Evolutionary conservation across 1,140 invertebrate species (phyloP).

Genomic region (Sesamia nonagrioides): DNA sequence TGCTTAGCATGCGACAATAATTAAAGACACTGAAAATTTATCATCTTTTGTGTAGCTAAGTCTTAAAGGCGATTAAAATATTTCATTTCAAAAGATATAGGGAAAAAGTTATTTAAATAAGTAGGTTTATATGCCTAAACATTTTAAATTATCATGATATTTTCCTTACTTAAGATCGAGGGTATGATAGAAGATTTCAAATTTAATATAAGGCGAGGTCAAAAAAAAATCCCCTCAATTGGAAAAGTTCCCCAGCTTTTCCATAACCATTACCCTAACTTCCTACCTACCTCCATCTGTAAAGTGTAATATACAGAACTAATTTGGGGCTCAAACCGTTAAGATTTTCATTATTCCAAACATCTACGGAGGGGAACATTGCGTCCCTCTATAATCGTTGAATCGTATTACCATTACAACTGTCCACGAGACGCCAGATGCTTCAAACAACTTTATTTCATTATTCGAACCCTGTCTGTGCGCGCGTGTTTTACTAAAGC

Average conservation of each 20-base stretch:
- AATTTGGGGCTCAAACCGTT: constrained; percentile 73
- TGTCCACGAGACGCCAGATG: constrained; percentile 81
- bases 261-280: constrained; percentile 44
- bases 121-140: not conserved
- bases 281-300: constrained; percentile 36
- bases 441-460: constrained; percentile 83
- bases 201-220: constrained; percentile 17
- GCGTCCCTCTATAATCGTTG: constrained; percentile 79
- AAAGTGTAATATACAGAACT: constrained; percentile 62
- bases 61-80: constrained; percentile 13
- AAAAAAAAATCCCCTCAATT: constrained; percentile 31
- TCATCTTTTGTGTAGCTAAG: constrained; percentile 40
- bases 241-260: constrained; percentile 40
- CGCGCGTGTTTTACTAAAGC: constrained; percentile 52
- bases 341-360: constrained; percentile 78
- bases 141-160: not conserved
- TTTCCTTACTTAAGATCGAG: not conserved
- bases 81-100: constrained; percentile 34
- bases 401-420: constrained; percentile 86
- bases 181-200: not conserved
- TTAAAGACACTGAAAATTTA: constrained; percentile 40
- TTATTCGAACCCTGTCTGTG: constrained; percentile 66
- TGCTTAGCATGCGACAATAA: constrained; percentile 9
- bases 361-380: constrained; percentile 62
- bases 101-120: constrained; percentile 12